A percentile compares a stretch with the other conserved stretches of the same genome.
Evolutionary conservation across 2,797 vertebrate species (phyloP).

Genomic region (Cottoperca gobio): DNA sequence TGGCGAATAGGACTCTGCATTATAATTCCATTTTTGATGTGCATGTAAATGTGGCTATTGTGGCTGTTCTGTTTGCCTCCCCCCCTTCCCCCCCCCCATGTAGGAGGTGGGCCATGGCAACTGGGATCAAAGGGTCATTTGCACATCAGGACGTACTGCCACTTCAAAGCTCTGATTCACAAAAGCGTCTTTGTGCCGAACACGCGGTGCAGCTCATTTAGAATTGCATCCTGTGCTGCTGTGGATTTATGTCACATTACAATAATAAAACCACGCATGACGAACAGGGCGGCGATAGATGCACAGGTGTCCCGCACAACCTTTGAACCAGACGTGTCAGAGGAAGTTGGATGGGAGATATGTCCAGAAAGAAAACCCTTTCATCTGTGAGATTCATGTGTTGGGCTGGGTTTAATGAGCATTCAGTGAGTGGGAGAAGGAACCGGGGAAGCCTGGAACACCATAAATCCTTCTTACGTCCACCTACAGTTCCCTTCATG

Average conservation of each 20-base stretch:
- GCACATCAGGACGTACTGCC: slow-evolving; percentile 74
- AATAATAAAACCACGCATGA: slow-evolving; percentile 53
- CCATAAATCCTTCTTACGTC: slow-evolving; percentile 15
- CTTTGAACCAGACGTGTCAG: slow-evolving; percentile 50
- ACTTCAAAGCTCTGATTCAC: slow-evolving; percentile 76
- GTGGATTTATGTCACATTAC: slow-evolving; percentile 43
- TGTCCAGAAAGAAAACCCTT: slow-evolving; percentile 37
- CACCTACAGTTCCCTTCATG: slow-evolving; percentile 1
- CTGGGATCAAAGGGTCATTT: slow-evolving; percentile 80
- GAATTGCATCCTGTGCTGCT: slow-evolving; percentile 33
- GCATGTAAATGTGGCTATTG: slow-evolving; percentile 60
- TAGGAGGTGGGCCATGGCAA: slow-evolving; percentile 37
- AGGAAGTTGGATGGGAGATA: slow-evolving; percentile 30
- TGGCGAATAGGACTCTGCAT: slow-evolving; percentile 5
- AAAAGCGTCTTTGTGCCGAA: slow-evolving; percentile 68
- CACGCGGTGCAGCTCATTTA: slow-evolving; percentile 19
- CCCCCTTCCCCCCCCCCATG: slow-evolving; percentile 25
- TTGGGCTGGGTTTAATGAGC: slow-evolving; percentile 50
- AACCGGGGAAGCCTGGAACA: slow-evolving; percentile 10
- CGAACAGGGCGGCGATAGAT: slow-evolving; percentile 9
- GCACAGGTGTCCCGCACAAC: slow-evolving; percentile 54
- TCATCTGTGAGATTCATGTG: slow-evolving; percentile 57
- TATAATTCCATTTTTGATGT: slow-evolving; percentile 45
- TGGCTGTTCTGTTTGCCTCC: slow-evolving; percentile 50
- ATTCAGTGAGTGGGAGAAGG: slow-evolving; percentile 28